Evolutionary conservation across 2,797 vertebrate genomes (phyloP).

Genomic region (Cyprinella venusta): DNA sequence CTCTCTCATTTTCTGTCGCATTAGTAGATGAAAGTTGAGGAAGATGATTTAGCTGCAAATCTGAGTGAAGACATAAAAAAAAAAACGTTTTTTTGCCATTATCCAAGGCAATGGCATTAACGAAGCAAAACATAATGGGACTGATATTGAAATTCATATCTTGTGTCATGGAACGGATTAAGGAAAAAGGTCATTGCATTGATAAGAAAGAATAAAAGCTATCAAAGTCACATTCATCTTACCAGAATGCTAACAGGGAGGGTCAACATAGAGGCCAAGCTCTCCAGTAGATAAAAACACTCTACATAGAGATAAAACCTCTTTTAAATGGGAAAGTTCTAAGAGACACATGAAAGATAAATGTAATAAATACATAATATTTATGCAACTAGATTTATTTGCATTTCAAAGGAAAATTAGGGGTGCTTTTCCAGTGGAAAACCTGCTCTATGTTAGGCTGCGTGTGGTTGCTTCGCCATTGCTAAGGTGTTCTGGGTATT

Average conservation of each 20-base stretch:
- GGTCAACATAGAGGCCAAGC: not conserved
- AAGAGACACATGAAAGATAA: not conserved
- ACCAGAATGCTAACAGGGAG: not conserved
- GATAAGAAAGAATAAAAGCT: constrained; percentile 28
- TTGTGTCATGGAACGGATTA: constrained; percentile 20
- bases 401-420: not conserved
- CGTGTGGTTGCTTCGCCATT: not conserved
- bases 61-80: not conserved
- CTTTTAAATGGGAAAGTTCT: not conserved
- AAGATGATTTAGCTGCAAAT: not conserved
- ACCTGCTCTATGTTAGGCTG: not conserved
- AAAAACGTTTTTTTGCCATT: not conserved
- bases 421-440: not conserved
- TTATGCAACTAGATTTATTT: not conserved
- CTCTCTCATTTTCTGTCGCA: not conserved
- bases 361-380: not conserved
- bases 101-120: not conserved
- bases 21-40: not conserved
- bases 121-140: constrained; percentile 13
- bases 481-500: not conserved
- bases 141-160: constrained; percentile 29
- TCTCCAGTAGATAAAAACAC: constrained; percentile 16
- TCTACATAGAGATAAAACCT: not conserved
- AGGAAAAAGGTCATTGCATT: constrained; percentile 23
- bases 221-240: constrained; percentile 31